Conservation (phyloP, 2,797 vertebrate species). For the Kryptopterus vitreolus region DNA sequence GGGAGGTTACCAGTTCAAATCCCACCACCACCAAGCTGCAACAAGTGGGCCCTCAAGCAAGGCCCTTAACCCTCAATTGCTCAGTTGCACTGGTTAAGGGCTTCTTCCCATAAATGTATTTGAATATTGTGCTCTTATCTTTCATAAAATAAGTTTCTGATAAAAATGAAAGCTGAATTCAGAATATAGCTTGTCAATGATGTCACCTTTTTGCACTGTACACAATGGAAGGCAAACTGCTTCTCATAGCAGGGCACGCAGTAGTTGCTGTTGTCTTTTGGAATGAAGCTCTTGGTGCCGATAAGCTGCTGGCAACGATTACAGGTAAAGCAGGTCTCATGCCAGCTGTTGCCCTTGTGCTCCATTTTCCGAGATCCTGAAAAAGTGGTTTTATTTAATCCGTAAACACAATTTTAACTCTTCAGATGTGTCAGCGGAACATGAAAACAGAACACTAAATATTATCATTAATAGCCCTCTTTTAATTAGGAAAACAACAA, state of each 20-base stretch:
- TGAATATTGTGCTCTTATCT: too few species aligned
- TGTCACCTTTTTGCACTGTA: slow-evolving; percentile 11
- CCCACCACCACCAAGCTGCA: too few species aligned
- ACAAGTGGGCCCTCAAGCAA: too few species aligned
- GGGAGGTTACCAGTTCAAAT: too few species aligned
- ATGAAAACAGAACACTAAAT: not conserved
- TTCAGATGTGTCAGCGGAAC: not conserved
- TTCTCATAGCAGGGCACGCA: slow-evolving; percentile 81
- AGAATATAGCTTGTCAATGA: too few species aligned
- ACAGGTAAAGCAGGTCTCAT: slow-evolving; percentile 80
- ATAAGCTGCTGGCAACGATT: slow-evolving; percentile 77
- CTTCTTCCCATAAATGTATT: too few species aligned
- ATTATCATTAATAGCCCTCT: not conserved
- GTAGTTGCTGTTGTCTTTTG: slow-evolving; percentile 77
- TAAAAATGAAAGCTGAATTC: not conserved
- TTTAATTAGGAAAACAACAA: not conserved
- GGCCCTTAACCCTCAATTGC: too few species aligned
- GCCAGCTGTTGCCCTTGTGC: slow-evolving; percentile 80
- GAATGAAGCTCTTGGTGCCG: slow-evolving; percentile 81
- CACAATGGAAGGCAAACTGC: slow-evolving; percentile 64
- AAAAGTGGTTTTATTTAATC: not conserved
- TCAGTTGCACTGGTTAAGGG: too few species aligned
- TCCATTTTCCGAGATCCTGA: slow-evolving; percentile 4
- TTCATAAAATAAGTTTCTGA: not conserved
- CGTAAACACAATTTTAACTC: not conserved